Conservation (phyloP, 2,113 vertebrate genomes). For the Microcebus murinus region DNA sequence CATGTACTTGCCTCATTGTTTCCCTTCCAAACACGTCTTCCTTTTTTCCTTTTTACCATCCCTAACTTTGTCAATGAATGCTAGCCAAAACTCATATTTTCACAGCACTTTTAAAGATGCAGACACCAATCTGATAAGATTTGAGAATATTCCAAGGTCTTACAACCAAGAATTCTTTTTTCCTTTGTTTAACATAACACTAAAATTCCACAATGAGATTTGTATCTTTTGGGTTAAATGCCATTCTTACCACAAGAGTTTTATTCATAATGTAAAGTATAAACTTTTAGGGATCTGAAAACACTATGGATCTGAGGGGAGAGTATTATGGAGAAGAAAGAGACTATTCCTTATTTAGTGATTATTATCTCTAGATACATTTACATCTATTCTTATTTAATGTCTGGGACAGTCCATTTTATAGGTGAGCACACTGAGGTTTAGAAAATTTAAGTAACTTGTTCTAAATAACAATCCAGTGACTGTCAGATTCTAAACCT, state of each 20-base stretch:
- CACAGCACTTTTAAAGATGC: neutral
- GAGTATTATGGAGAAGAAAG: fast-evolving
- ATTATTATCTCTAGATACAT: neutral
- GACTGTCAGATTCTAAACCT: neutral
- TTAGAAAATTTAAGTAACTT: neutral
- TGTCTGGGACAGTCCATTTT: neutral
- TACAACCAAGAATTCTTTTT: neutral
- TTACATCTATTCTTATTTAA: neutral
- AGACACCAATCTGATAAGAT: neutral
- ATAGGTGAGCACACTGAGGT: neutral
- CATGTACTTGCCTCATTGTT: neutral
- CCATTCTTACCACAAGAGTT: neutral
- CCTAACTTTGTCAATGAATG: fast-evolving
- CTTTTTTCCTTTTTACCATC: neutral
- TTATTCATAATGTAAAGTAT: neutral
- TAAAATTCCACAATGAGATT: neutral
- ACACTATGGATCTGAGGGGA: fast-evolving
- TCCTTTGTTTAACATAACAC: neutral
- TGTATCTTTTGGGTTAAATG: neutral
- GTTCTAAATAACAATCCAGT: neutral
- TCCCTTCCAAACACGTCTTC: fast-evolving
- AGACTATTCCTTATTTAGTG: fast-evolving
- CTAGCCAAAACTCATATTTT: neutral
- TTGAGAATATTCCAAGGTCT: neutral
- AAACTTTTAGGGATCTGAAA: neutral